Conservation (phyloP, 2,113 vertebrate genomes). For the Ellobius talpinus region DNA sequence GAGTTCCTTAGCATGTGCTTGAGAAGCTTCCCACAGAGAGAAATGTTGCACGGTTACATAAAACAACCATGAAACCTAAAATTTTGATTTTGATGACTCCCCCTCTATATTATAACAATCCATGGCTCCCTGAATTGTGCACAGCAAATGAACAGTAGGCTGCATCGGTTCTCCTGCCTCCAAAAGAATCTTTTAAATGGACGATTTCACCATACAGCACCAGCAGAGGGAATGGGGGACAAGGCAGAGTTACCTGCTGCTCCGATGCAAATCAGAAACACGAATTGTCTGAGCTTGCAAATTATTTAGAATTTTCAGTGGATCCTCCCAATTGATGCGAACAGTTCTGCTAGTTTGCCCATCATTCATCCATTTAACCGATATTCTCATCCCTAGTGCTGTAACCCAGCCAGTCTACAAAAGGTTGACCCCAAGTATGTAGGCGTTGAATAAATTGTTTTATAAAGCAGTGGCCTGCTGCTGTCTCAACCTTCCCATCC, state of each 20-base stretch:
- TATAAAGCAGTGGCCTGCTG: not conserved
- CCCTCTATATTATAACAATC: not conserved
- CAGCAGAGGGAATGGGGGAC: not conserved
- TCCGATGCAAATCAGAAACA: not conserved
- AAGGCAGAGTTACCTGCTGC: not conserved
- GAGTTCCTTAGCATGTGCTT: not conserved
- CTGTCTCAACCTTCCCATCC: not conserved
- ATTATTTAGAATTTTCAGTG: slow-evolving; percentile 18
- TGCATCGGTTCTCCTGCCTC: not conserved
- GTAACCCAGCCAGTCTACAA: not conserved
- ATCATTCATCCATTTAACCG: not conserved
- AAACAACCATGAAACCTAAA: slow-evolving; percentile 68
- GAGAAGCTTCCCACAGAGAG: not conserved
- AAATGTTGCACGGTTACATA: not conserved
- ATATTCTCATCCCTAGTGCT: not conserved
- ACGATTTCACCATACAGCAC: not conserved
- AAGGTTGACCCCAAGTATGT: not conserved
- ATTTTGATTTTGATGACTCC: slow-evolving; percentile 55
- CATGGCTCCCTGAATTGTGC: not conserved
- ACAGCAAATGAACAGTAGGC: not conserved
- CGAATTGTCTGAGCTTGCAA: not conserved
- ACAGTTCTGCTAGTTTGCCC: not conserved
- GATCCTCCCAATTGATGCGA: not conserved
- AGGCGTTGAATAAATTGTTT: not conserved
- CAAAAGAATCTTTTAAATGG: slow-evolving; percentile 29